These are phyloP conservation scores for Harpegnathos saltator DNA, from an alignment of 1,140 invertebrate species.

Conservation along the genomic window DNA sequence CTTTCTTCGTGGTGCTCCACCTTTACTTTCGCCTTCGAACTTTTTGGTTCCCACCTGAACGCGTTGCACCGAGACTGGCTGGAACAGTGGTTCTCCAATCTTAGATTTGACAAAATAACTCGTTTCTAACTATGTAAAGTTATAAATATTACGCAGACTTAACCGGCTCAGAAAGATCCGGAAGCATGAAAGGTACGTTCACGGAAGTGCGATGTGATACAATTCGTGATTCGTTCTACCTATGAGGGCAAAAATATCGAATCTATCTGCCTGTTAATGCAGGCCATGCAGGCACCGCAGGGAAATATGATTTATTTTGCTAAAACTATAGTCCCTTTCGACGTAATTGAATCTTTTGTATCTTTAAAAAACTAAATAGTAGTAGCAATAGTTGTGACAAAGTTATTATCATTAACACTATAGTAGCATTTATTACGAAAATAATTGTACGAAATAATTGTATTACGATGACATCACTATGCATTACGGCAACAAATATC, in stretches of 20 bases:
- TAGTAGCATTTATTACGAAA: no score
- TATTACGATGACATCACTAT: no score
- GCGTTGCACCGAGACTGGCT: constrained; percentile 33
- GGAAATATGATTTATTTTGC: no score
- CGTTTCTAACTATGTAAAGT: constrained; percentile 28
- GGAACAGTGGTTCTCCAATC: background rate
- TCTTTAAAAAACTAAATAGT: no score
- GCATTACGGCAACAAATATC: no score
- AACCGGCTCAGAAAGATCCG: background rate
- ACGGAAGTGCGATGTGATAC: background rate
- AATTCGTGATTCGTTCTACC: background rate
- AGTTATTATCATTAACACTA: no score
- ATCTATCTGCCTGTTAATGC: background rate
- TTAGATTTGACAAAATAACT: background rate
- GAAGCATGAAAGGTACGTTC: background rate
- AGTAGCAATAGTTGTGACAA: no score
- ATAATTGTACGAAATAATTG: no score
- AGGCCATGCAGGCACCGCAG: no score
- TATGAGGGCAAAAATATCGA: background rate
- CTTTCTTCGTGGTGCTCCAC: constrained; percentile 65
- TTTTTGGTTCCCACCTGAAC: constrained; percentile 42
- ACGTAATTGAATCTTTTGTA: no score
- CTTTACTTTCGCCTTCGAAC: constrained; percentile 72
- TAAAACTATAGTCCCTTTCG: no score
- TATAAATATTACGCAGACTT: background rate